Percentiles rank a stretch among this genome's conserved stretches.
Conservation (phyloP, 2,797 vertebrate genomes). For the Setipinna tenuifilis region DNA sequence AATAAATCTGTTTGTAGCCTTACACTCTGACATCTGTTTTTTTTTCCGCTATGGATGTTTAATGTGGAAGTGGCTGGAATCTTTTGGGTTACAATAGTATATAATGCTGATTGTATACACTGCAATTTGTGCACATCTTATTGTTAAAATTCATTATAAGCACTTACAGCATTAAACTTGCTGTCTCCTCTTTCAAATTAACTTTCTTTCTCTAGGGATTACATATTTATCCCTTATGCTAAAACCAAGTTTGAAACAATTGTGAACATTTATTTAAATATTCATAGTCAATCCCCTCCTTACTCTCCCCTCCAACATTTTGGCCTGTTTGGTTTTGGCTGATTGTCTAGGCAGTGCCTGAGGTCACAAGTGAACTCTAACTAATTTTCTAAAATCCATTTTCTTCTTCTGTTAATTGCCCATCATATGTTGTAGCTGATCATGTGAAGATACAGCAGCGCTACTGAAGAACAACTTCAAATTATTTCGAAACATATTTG, state of each 20-base stretch:
- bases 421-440: neutral
- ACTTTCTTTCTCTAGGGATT: neutral
- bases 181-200: neutral
- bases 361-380: neutral
- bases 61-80: neutral
- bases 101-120: neutral
- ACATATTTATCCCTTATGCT: too few relatives aligned
- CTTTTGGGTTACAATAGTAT: neutral
- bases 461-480: neutral
- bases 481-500: too few relatives aligned
- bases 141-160: neutral
- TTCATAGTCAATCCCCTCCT: too few relatives aligned
- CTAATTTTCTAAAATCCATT: neutral
- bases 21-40: neutral
- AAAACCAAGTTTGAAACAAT: neutral
- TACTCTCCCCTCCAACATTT: neutral
- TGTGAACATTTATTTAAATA: neutral
- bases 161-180: neutral
- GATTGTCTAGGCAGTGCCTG: neutral
- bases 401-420: neutral
- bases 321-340: neutral
- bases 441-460: neutral
- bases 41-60: neutral
- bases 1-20: constrained; percentile 13
- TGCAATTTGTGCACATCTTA: neutral